Evolutionary conservation across 2,888 invertebrate species (phyloP).

Genomic region (Homarus gammarus): DNA sequence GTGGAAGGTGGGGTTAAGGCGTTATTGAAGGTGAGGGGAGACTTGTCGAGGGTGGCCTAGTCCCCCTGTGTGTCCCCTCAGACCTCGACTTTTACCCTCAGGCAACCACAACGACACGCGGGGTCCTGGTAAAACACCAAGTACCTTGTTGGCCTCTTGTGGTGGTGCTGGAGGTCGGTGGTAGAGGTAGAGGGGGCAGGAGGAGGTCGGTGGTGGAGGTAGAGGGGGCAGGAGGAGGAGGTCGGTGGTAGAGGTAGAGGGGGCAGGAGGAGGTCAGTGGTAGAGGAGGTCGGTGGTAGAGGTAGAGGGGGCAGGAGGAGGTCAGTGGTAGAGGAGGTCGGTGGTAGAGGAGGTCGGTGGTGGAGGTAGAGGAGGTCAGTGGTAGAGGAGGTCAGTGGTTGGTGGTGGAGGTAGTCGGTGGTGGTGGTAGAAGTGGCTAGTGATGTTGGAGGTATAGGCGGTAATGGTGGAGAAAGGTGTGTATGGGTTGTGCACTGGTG

Average conservation of each 20-base stretch:
- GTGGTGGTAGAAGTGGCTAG: too few species aligned
- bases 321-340: neutral
- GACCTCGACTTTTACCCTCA: slow-evolving; percentile 30
- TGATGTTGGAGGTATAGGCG: neutral
- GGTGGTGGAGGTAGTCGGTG: too few species aligned
- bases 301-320: neutral
- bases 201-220: neutral
- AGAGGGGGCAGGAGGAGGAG: neutral
- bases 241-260: neutral
- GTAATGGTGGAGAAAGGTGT: neutral
- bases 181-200: neutral
- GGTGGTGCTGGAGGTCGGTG: neutral
- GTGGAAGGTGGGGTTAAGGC: slow-evolving; percentile 24
- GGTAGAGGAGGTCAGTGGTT: neutral
- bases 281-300: neutral
- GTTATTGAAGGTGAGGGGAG: slow-evolving; percentile 31
- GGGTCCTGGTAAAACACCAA: slow-evolving; percentile 19
- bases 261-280: neutral
- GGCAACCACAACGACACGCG: slow-evolving; percentile 36
- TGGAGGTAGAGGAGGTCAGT: neutral
- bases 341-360: neutral
- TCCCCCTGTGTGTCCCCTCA: slow-evolving; percentile 4
- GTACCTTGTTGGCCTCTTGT: neutral
- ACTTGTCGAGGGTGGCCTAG: neutral
- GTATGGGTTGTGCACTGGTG: neutral